Conservation (phyloP, 2,888 invertebrate genomes). For the Onchidella celtica region DNA sequence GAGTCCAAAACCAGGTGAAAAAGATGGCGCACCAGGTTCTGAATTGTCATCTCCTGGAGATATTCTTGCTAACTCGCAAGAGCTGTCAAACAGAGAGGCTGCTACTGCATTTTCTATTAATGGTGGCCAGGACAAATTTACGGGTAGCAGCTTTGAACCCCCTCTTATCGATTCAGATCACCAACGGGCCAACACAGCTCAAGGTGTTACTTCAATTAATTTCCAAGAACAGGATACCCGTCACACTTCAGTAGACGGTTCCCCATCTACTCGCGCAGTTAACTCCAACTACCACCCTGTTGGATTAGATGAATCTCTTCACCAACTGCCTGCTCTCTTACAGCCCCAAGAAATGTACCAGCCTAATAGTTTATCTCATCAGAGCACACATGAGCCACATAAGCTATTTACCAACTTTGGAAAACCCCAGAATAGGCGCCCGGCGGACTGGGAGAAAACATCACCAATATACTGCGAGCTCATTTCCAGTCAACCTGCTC, state of each 20-base stretch:
- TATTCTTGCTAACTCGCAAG: background rate
- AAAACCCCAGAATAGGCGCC: too few relatives aligned
- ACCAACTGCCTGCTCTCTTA: background rate
- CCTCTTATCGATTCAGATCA: background rate
- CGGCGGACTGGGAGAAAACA: too few relatives aligned
- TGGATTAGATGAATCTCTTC: background rate
- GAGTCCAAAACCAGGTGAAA: background rate
- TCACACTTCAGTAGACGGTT: background rate
- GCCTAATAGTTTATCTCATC: too few relatives aligned
- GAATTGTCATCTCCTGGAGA: background rate
- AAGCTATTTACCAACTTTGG: too few relatives aligned
- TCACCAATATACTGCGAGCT: too few relatives aligned
- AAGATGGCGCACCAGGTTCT: background rate
- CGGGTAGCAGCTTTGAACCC: background rate
- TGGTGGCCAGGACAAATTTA: too few relatives aligned
- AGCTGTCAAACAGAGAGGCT: too few relatives aligned
- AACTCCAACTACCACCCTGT: background rate
- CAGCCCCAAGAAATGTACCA: background rate
- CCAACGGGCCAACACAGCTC: background rate
- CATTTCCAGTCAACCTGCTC: too few relatives aligned
- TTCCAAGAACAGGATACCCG: background rate
- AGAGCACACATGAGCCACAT: too few relatives aligned
- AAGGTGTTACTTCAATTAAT: background rate
- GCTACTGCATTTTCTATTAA: too few relatives aligned
- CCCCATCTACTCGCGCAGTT: too few relatives aligned